A percentile compares a stretch with the other conserved stretches of the same genome.
These are phyloP conservation scores for Pemphigus obesinymphae DNA, from an alignment of 1,140 invertebrate species.

Conservation along the genomic window DNA sequence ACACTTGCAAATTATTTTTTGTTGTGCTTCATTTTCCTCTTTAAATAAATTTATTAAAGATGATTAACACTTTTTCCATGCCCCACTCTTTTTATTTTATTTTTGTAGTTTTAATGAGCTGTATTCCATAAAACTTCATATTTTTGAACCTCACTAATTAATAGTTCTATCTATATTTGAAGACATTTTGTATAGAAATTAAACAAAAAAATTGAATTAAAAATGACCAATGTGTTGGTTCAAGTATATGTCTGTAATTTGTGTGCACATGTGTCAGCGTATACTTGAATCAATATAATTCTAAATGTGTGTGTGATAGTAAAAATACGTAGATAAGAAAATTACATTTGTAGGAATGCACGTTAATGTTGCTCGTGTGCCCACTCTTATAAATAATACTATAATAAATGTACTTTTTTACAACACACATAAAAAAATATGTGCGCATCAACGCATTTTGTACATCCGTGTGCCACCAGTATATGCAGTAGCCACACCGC, in stretches of 20 bases:
- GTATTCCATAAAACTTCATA: slow-evolving; percentile 10
- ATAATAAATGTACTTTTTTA: too few relatives aligned
- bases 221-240: background rate
- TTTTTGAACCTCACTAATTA: slow-evolving; percentile 28
- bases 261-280: background rate
- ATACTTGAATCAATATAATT: background rate
- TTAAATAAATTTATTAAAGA: slow-evolving; percentile 19
- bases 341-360: too few relatives aligned
- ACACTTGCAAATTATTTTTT: slow-evolving; percentile 5
- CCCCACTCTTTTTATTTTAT: slow-evolving; percentile 15
- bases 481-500: too few relatives aligned
- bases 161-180: slow-evolving; percentile 5
- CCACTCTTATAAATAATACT: too few relatives aligned
- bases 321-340: slow-evolving; percentile 4
- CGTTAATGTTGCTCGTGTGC: too few relatives aligned
- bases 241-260: background rate
- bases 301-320: background rate
- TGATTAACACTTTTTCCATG: background rate
- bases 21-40: slow-evolving; percentile 22
- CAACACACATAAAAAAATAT: too few relatives aligned
- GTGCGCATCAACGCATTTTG: too few relatives aligned
- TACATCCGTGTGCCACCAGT: too few relatives aligned
- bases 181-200: too few relatives aligned
- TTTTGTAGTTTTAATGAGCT: background rate
- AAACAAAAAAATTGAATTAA: background rate